A percentile compares a stretch with the other conserved stretches of the same genome.
Evolutionary conservation across 2,113 vertebrate species (phyloP).

Genomic region (Spermophilus dauricus): DNA sequence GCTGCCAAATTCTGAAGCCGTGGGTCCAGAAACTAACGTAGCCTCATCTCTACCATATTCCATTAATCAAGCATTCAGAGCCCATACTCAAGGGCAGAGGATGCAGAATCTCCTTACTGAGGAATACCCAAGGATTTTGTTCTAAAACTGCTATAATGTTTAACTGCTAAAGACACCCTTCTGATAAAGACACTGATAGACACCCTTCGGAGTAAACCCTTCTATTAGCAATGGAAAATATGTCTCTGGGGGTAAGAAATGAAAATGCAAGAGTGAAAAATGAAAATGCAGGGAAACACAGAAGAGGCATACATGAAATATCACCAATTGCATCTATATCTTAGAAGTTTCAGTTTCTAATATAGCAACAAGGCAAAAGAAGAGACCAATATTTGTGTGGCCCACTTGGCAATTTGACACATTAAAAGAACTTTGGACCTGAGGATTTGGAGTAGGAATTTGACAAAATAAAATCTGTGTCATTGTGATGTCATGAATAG

Average conservation of each 20-base stretch:
- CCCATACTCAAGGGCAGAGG: not conserved
- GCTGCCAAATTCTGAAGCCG: not conserved
- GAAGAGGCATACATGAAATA: not conserved
- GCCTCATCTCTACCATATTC: not conserved
- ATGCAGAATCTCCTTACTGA: not conserved
- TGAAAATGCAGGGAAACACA: not conserved
- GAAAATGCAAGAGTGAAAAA: not conserved
- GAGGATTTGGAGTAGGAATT: constrained; percentile 42
- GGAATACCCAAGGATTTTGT: not conserved
- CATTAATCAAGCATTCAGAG: not conserved
- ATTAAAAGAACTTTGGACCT: constrained; percentile 50
- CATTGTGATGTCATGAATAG: constrained; percentile 29
- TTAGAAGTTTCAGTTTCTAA: constrained; percentile 34
- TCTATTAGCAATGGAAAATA: not conserved
- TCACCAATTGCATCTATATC: not conserved
- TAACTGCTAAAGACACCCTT: not conserved
- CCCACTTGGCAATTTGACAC: constrained; percentile 1
- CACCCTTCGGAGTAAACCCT: not conserved
- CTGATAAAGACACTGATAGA: not conserved
- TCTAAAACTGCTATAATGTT: constrained; percentile 27
- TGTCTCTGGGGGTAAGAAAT: constrained; percentile 14
- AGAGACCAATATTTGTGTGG: constrained; percentile 13
- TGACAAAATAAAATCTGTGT: constrained; percentile 63
- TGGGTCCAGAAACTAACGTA: not conserved
- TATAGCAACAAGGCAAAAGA: constrained; percentile 29